These are phyloP conservation scores for Squalus acanthias DNA, from an alignment of 2,797 vertebrate genomes.

Conservation along the genomic window DNA sequence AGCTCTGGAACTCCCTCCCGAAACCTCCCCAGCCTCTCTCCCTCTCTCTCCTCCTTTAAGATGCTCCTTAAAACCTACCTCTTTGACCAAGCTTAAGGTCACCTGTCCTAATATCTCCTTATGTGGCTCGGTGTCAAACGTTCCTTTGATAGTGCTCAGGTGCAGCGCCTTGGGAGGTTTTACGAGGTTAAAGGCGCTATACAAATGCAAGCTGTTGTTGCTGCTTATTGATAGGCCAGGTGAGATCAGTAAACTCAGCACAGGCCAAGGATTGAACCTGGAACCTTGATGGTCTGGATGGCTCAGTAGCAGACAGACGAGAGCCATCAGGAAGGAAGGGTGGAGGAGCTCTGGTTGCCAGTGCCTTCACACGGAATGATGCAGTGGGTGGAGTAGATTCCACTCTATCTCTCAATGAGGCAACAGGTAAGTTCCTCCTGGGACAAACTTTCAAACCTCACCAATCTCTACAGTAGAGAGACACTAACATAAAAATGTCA, in stretches of 20 bases:
- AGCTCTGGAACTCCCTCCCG: neutral
- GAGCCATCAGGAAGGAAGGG: neutral
- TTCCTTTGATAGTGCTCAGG: no score
- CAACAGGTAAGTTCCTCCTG: neutral
- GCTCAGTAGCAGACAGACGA: neutral
- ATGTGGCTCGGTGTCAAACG: no score
- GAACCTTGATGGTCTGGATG: no score
- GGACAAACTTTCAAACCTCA: neutral
- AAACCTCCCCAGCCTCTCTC: no score
- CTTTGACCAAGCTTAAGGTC: no score
- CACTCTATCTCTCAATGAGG: neutral
- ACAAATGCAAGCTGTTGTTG: no score
- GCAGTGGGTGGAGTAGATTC: neutral
- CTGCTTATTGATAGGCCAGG: neutral
- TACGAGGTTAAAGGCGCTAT: no score
- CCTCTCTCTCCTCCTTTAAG: no score
- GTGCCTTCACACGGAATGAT: neutral
- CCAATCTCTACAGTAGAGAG: neutral
- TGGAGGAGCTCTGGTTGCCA: no score
- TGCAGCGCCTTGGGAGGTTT: neutral
- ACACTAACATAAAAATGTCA: neutral
- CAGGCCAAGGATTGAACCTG: neutral
- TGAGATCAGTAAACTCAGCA: neutral
- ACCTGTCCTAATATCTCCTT: no score
- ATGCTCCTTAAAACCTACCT: no score